Evolutionary conservation across 53 echinoderm and acorn worm species (phyloP).

Genomic region (Paracentrotus lividus): DNA sequence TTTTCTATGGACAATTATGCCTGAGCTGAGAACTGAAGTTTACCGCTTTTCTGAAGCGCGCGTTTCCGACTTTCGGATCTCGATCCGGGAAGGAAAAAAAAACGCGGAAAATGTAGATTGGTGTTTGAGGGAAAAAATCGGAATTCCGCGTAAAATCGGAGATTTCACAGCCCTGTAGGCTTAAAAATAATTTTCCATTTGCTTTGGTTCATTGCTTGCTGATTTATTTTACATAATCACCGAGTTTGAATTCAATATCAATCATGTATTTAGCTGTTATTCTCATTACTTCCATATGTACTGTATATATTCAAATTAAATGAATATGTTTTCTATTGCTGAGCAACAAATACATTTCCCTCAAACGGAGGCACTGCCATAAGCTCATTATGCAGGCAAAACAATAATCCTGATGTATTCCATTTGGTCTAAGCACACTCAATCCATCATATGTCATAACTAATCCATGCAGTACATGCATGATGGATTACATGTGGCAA

Average conservation of each 20-base stretch:
- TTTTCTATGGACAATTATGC: no score
- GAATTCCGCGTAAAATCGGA: no score
- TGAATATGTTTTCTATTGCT: neutral
- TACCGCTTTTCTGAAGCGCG: no score
- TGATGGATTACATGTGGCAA: neutral
- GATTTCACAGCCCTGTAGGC: no score
- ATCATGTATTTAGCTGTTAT: neutral
- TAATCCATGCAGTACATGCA: neutral
- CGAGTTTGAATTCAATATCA: neutral
- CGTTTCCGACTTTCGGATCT: no score
- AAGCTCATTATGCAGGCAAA: neutral
- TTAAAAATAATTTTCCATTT: neutral
- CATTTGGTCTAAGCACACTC: neutral
- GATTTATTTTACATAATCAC: neutral
- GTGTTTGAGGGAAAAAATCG: no score
- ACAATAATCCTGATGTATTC: neutral
- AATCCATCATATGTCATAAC: constrained; percentile 11
- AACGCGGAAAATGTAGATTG: no score
- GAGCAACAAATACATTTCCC: neutral
- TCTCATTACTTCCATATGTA: neutral
- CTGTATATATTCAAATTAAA: neutral
- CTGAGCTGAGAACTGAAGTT: no score
- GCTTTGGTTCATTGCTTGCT: neutral
- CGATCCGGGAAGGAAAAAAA: no score
- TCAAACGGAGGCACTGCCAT: neutral